These are phyloP conservation scores for Silurus meridionalis DNA, from an alignment of 2,113 vertebrate genomes.

Conservation along the genomic window DNA sequence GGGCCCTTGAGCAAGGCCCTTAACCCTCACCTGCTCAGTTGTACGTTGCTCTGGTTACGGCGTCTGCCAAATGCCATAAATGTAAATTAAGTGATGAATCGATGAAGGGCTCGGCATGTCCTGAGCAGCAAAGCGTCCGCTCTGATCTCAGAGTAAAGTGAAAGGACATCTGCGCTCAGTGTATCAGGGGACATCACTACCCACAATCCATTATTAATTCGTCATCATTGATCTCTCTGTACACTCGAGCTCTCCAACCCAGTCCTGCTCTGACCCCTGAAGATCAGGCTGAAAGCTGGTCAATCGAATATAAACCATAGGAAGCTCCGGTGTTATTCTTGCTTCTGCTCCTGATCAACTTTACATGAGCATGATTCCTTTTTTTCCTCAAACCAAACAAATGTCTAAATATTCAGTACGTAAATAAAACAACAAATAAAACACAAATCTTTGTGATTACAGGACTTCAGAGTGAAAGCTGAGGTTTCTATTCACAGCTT, in stretches of 20 bases:
- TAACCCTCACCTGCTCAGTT: no score
- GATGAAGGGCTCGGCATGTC: slow-evolving; percentile 10
- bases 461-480: slow-evolving; percentile 1
- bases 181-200: slow-evolving; percentile 31
- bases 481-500: slow-evolving; percentile 18
- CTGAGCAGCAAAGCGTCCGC: slow-evolving; percentile 6
- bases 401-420: background rate
- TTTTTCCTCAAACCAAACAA: background rate
- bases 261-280: background rate
- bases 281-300: background rate
- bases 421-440: background rate
- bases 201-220: slow-evolving; percentile 40
- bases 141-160: slow-evolving; percentile 30
- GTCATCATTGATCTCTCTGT: slow-evolving; percentile 17
- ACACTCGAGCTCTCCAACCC: background rate
- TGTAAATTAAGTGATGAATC: slow-evolving; percentile 19
- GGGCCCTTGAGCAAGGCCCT: no score
- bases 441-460: background rate
- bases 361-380: background rate
- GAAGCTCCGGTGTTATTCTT: background rate
- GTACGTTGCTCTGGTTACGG: no score
- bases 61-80: no score
- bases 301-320: background rate
- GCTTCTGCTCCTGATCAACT: background rate
- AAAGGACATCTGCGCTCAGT: slow-evolving; percentile 7